phyloP scores from a whole-genome alignment of 2,113 vertebrate genomes.

The Sitta europaea region DNA sequence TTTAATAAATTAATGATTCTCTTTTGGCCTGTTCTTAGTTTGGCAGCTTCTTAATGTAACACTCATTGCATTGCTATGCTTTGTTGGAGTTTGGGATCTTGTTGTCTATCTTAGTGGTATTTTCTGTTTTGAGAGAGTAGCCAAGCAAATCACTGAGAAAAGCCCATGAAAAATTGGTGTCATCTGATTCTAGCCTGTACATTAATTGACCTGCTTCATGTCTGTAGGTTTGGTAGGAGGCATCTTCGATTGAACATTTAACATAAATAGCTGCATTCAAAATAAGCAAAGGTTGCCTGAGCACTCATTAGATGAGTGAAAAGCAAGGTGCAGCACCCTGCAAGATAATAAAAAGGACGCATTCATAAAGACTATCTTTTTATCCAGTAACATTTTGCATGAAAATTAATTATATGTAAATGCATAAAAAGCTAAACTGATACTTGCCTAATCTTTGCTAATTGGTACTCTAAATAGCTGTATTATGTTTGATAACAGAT shows the following conservation, averaged over 20 bases:
- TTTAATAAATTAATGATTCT: neutral
- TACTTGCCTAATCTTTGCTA: slow-evolving; percentile 8
- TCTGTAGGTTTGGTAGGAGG: neutral
- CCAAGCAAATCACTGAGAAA: neutral
- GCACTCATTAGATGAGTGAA: neutral
- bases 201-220: neutral
- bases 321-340: neutral
- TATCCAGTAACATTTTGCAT: neutral
- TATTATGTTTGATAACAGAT: neutral
- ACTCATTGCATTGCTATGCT: neutral
- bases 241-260: neutral
- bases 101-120: neutral
- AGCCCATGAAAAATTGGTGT: neutral
- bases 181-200: neutral
- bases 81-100: neutral
- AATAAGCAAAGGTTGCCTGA: neutral
- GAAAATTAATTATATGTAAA: neutral
- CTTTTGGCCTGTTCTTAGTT: neutral
- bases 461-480: neutral
- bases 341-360: neutral
- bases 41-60: neutral
- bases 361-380: neutral
- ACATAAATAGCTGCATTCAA: neutral
- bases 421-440: neutral
- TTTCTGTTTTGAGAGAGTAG: neutral